A percentile compares a stretch with the other conserved stretches of the same genome.
These are phyloP conservation scores for Gymnothorax javanicus DNA, from an alignment of 2,797 vertebrate species.

Conservation along the genomic window DNA sequence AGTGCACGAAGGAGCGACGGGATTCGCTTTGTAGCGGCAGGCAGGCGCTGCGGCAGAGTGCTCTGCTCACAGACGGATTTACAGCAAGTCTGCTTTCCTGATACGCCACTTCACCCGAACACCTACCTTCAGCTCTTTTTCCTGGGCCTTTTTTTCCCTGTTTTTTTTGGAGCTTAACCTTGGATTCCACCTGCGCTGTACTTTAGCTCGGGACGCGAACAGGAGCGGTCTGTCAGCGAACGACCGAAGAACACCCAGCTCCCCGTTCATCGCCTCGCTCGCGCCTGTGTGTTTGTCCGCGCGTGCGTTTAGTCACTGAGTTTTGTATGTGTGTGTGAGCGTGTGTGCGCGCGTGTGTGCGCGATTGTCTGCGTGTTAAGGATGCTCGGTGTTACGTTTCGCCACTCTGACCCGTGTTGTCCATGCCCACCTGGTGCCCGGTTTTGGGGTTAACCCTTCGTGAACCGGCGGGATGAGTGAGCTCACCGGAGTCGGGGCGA, in stretches of 20 bases:
- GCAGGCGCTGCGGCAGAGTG: slow-evolving; percentile 43
- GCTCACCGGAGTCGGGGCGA: slow-evolving; percentile 74
- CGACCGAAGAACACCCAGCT: background rate
- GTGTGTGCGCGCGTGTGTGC: slow-evolving; percentile 43
- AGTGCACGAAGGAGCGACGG: slow-evolving; percentile 19
- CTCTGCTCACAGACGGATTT: slow-evolving; percentile 55
- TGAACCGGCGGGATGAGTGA: slow-evolving; percentile 75
- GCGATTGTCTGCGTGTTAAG: slow-evolving; percentile 31
- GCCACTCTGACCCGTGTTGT: slow-evolving; percentile 54
- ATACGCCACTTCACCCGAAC: background rate
- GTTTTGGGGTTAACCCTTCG: slow-evolving; percentile 64
- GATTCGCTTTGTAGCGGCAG: slow-evolving; percentile 38
- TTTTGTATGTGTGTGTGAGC: slow-evolving; percentile 50
- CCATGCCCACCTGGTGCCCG: slow-evolving; percentile 49
- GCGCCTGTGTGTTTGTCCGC: slow-evolving; percentile 47
- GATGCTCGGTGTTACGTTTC: slow-evolving; percentile 48
- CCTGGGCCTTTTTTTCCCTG: slow-evolving; percentile 40
- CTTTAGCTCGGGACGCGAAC: slow-evolving; percentile 38
- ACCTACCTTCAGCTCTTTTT: slow-evolving; percentile 30
- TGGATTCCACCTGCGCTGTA: slow-evolving; percentile 36
- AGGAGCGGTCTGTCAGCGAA: slow-evolving; percentile 45
- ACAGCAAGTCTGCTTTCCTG: slow-evolving; percentile 46
- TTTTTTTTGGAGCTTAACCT: background rate
- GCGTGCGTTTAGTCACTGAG: slow-evolving; percentile 27
- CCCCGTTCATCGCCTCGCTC: slow-evolving; percentile 44